These are phyloP conservation scores for Centruroides sculpturatus DNA, from an alignment of 1,140 invertebrate genomes.

Conservation along the genomic window DNA sequence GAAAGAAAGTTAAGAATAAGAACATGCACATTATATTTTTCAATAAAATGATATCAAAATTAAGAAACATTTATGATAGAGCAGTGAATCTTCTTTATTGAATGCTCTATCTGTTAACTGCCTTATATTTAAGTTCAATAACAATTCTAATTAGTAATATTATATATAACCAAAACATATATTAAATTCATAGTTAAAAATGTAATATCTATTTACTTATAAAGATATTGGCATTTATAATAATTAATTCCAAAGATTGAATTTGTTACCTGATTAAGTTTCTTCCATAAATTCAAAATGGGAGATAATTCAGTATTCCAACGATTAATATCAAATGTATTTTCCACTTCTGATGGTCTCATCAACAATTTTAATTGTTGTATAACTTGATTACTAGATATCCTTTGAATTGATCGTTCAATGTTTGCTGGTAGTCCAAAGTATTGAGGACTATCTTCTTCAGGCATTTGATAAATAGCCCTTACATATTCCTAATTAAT, in stretches of 20 bases:
- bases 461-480: slow-evolving; percentile 44
- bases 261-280: slow-evolving; percentile 42
- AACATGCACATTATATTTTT: no score
- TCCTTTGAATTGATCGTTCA: slow-evolving; percentile 56
- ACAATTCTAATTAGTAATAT: no score
- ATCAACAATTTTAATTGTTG: slow-evolving; percentile 40
- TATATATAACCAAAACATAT: no score
- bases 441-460: slow-evolving; percentile 48
- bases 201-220: no score
- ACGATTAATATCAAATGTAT: slow-evolving; percentile 28
- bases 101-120: no score
- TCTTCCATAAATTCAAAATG: slow-evolving; percentile 58
- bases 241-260: no score
- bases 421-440: slow-evolving; percentile 73
- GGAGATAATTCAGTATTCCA: slow-evolving; percentile 48
- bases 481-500: slow-evolving; percentile 41
- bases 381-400: slow-evolving; percentile 45
- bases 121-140: no score
- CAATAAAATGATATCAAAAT: no score
- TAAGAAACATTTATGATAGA: no score
- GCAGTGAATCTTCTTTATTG: no score
- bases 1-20: not conserved
- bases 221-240: no score
- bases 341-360: slow-evolving; percentile 19
- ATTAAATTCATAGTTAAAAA: no score